Evolutionary conservation across 2,888 invertebrate genomes (phyloP).

Genomic region (Gastrophysa polygoni): DNA sequence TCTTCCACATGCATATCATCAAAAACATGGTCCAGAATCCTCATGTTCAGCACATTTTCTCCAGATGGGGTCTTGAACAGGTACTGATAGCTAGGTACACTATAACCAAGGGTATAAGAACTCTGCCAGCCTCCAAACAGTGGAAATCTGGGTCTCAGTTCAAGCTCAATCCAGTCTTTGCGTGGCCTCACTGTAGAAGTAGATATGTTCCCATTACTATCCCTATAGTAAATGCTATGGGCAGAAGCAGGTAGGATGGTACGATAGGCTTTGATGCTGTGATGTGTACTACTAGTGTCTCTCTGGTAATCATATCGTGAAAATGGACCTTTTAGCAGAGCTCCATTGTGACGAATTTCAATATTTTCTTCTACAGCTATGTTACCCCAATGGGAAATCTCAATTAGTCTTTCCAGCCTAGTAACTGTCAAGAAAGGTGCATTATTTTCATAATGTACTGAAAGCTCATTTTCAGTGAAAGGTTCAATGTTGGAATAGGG

Average conservation of each 20-base stretch:
- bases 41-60: constrained; percentile 83
- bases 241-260: constrained; percentile 87
- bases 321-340: constrained; percentile 90
- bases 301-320: constrained; percentile 97
- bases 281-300: constrained; percentile 84
- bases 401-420: constrained; percentile 76
- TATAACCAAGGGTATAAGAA: constrained; percentile 90
- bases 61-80: constrained; percentile 80
- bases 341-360: constrained; percentile 91
- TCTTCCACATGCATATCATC: constrained; percentile 97
- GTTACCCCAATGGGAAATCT: constrained; percentile 99
- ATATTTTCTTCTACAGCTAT: constrained; percentile 96
- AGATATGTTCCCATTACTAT: constrained; percentile 98
- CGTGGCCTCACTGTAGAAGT: constrained; percentile 90
- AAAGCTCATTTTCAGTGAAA: constrained; percentile 66
- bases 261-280: constrained; percentile 91
- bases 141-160: constrained; percentile 95
- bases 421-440: constrained; percentile 95
- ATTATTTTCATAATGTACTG: constrained; percentile 94
- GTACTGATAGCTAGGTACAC: constrained; percentile 97
- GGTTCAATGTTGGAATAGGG: constrained; percentile 79
- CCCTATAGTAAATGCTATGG: constrained; percentile 94
- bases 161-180: constrained; percentile 93
- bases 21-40: constrained; percentile 94
- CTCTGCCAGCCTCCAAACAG: constrained; percentile 99